Evolutionary conservation across 2,888 invertebrate species (phyloP).

Genomic region (Diaperis boleti): DNA sequence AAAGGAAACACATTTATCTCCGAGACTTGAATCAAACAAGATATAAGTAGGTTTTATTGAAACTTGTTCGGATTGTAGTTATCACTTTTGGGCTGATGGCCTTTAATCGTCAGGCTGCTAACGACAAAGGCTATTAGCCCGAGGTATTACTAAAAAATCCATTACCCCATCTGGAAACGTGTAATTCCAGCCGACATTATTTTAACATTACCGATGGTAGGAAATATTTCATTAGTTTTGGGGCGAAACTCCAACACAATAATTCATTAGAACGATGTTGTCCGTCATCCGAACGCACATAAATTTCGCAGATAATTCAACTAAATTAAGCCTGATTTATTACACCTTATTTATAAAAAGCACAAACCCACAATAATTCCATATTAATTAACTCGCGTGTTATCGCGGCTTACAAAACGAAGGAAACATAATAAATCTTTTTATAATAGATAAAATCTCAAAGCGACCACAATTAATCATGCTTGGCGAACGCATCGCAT

Average conservation of each 20-base stretch:
- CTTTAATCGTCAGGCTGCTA: conserved; percentile 30
- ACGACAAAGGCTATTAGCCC: conserved; percentile 30
- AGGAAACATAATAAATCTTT: conserved; percentile 32
- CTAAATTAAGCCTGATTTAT: conserved; percentile 20
- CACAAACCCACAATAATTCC: conserved; percentile 17
- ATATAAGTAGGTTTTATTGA: conserved; percentile 35
- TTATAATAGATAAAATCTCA: conserved; percentile 28
- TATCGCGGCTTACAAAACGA: conserved; percentile 16
- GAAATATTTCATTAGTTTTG: too few species aligned
- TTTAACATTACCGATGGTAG: conserved; percentile 28
- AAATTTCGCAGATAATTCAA: conserved; percentile 19
- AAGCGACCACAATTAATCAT: conserved; percentile 30
- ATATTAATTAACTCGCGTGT: conserved; percentile 25
- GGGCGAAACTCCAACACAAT: too few species aligned
- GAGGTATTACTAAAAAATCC: conserved; percentile 26
- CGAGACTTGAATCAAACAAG: conserved; percentile 27
- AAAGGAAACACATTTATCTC: conserved; percentile 31
- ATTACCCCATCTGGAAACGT: conserved; percentile 27
- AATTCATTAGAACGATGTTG: too few species aligned
- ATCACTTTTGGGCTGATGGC: conserved; percentile 11
- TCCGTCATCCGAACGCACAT: too few species aligned
- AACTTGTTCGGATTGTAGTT: conserved; percentile 24
- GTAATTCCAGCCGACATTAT: conserved; percentile 32
- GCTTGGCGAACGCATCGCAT: conserved; percentile 20
- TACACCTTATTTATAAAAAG: conserved; percentile 9